Conservation (phyloP, 37 sponge, comb jelly and placozoan species). For the Haliclona indistincta region DNA sequence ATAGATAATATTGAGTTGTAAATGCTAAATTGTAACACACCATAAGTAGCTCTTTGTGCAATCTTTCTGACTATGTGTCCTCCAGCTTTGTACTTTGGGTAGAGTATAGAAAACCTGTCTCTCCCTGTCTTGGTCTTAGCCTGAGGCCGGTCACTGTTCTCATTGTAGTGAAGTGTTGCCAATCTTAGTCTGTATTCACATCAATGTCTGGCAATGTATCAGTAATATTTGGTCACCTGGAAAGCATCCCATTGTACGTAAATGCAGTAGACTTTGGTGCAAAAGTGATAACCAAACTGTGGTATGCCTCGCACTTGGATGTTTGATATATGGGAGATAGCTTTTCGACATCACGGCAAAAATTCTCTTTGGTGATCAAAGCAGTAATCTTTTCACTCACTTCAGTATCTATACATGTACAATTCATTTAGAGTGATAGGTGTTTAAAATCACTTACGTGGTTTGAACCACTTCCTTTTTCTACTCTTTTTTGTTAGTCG, state of each 20-base stretch:
- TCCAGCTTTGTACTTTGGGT: constrained; percentile 32
- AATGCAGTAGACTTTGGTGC: constrained; percentile 53
- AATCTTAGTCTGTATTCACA: constrained; percentile 7
- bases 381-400: constrained; percentile 43
- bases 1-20: not conserved
- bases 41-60: constrained; percentile 14
- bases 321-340: constrained; percentile 49
- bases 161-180: constrained; percentile 56
- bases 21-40: constrained; percentile 15
- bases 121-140: constrained; percentile 18
- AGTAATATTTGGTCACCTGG: constrained; percentile 12
- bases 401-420: constrained; percentile 41
- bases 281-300: constrained; percentile 49
- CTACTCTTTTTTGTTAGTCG: not conserved
- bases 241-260: constrained; percentile 36
- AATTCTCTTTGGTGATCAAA: constrained; percentile 4
- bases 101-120: constrained; percentile 20
- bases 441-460: constrained; percentile 29
- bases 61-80: constrained; percentile 39
- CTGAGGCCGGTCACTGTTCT: constrained; percentile 24
- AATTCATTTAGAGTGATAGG: not conserved
- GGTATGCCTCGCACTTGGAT: constrained; percentile 40
- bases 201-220: not conserved
- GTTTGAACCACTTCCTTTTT: constrained; percentile 45
- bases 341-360: constrained; percentile 14